Conservation (phyloP, 2,113 vertebrate species). For the Chascanopsetta lugubris region DNA sequence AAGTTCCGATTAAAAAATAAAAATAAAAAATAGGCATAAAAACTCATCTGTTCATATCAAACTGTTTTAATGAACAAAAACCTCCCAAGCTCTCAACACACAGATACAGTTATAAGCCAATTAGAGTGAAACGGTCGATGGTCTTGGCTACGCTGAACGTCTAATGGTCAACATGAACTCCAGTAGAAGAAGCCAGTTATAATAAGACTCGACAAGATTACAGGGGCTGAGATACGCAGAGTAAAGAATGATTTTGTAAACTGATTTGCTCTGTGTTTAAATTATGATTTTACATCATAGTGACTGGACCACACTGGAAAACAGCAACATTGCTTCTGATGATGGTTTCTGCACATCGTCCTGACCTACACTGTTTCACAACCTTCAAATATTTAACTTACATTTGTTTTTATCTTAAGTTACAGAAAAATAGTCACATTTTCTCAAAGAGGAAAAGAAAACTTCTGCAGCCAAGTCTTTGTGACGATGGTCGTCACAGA, state of each 20-base stretch:
- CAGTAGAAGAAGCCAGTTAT: no score
- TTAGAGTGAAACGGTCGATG: slow-evolving; percentile 8
- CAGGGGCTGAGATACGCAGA: not conserved
- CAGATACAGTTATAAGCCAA: not conserved
- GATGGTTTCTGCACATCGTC: slow-evolving; percentile 5
- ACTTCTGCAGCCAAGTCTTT: slow-evolving; percentile 9
- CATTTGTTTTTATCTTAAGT: slow-evolving; percentile 11
- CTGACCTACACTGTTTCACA: slow-evolving; percentile 2
- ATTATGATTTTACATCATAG: not conserved
- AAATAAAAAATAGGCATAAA: not conserved
- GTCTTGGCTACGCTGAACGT: not conserved
- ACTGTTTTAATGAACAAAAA: slow-evolving; percentile 45
- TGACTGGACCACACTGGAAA: not conserved
- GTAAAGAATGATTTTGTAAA: not conserved
- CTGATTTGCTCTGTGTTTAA: not conserved
- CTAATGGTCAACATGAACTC: not conserved
- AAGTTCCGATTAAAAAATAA: no score
- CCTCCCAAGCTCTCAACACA: slow-evolving; percentile 7
- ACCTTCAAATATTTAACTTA: slow-evolving; percentile 32
- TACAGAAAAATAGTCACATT: slow-evolving; percentile 52
- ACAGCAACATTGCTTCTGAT: not conserved
- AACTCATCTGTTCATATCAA: slow-evolving; percentile 22
- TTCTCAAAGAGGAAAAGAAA: slow-evolving; percentile 11
- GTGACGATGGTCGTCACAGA: slow-evolving; percentile 8
- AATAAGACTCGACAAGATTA: not conserved